Evolutionary conservation across 2,797 vertebrate genomes (phyloP).

Genomic region (Coregonus ussuriensis): DNA sequence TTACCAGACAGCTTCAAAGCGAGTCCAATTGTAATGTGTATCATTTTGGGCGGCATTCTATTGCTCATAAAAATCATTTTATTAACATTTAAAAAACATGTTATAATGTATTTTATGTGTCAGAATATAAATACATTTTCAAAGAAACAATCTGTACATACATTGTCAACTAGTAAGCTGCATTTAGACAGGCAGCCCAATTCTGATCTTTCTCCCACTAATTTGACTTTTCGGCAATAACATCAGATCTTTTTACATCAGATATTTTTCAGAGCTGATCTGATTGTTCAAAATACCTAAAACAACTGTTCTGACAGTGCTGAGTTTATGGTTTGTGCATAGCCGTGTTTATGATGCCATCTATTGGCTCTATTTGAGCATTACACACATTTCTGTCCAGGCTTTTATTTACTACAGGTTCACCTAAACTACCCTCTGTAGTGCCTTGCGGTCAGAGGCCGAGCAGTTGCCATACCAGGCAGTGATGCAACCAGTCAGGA

Average conservation of each 20-base stretch:
- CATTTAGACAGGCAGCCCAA: too few species aligned
- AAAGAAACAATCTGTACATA: neutral
- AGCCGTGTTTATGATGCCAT: conserved; percentile 13
- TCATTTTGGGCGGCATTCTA: neutral
- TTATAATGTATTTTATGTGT: neutral
- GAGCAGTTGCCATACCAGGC: too few species aligned
- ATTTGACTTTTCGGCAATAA: too few species aligned
- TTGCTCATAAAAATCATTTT: neutral
- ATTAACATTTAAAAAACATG: neutral
- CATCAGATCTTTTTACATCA: too few species aligned
- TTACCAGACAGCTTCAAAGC: too few species aligned
- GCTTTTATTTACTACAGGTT: conserved; percentile 35
- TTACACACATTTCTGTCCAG: neutral
- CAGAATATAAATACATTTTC: neutral
- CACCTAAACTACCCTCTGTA: neutral
- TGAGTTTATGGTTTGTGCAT: neutral
- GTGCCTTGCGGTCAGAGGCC: too few species aligned
- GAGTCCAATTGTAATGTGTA: neutral
- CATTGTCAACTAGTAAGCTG: too few species aligned
- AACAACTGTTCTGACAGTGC: too few species aligned
- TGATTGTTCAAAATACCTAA: too few species aligned
- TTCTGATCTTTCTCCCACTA: too few species aligned
- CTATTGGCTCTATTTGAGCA: conserved; percentile 18
- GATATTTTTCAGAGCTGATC: too few species aligned
- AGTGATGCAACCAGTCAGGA: too few species aligned